Base-by-base conservation (phyloP, 2,797 vertebrate species). In the Ciconia nigra region DNA sequence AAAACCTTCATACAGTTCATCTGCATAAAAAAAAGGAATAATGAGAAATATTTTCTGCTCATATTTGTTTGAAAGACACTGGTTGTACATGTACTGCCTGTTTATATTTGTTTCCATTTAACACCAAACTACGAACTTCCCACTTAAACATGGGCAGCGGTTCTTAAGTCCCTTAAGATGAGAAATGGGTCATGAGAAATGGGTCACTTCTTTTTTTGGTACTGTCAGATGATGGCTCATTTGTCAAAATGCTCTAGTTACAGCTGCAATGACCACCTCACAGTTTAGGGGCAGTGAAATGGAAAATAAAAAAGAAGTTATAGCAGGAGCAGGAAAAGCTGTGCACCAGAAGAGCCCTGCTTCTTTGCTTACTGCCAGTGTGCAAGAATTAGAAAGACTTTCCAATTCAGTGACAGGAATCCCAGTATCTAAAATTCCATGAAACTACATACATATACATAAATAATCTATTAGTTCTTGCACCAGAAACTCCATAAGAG, bases 281-380 rank as follows among this genome's bases (percentile, higher is more conserved):
- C 17, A 41, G 42, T 59, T 89, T 52, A 93, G 47, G 17, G 31
- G 20, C 59, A 87, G 16, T 63, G 47, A 91, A 91, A 90, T 20
- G 31, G 28, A 95, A 95, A 91, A 84, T 31, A 90, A 92, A 96
- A 65, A 94, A 63, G 19, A n/a, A 62, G 16, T 47, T 73, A 52
- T 19, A 80, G 2, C 11, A 46, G 28, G 18, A 65, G 7, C 18
- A 65, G 41, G 19, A 57, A 82, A 78, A 46, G 10, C 19, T 47
- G 39, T 26, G 20, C 14, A 76, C 5, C 10, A 35, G n/a, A 74
- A 87, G 7, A 76, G 11, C 5, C 15, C 9, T 46, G 20, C n/a
- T 62, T 72, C 54, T 81, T 71, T 71, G 39, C 2, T 44, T 58
- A 65, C 41, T 83, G 35, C 3, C 57, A 37, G 4, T 8, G 31